Evolutionary conservation across 37 sponge, comb jelly and placozoan genomes (phyloP).

Genomic region (Ephydatia muelleri): DNA sequence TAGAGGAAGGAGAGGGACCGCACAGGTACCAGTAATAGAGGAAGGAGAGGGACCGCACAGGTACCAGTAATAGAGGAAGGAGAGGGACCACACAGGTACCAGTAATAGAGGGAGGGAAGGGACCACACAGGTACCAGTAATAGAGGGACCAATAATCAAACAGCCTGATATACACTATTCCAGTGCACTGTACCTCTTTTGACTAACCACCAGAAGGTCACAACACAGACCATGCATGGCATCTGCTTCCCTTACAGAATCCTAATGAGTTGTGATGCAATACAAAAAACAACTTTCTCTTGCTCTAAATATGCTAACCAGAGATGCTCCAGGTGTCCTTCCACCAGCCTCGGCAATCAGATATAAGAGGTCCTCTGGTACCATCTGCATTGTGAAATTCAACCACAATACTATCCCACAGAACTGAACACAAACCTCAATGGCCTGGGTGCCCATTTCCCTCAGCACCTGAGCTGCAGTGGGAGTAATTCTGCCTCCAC

Average conservation of each 20-base stretch:
- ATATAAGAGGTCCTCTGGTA: constrained; percentile 22
- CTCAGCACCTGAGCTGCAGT: constrained; percentile 16
- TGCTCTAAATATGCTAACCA: not conserved
- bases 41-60: no score
- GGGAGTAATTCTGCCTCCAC: constrained; percentile 14
- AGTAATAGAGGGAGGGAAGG: no score
- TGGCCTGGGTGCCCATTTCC: not conserved
- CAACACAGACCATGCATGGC: not conserved
- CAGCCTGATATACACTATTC: not conserved
- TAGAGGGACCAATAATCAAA: no score
- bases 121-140: no score
- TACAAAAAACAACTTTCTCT: not conserved
- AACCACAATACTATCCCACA: not conserved
- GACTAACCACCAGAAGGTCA: not conserved
- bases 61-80: no score
- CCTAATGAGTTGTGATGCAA: not conserved
- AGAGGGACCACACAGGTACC: no score
- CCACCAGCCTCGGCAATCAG: constrained; percentile 11
- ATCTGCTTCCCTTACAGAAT: not conserved
- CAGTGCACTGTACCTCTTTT: not conserved
- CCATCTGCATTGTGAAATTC: constrained; percentile 13
- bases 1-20: no score
- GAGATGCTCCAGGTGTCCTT: not conserved
- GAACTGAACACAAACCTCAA: constrained; percentile 36
- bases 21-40: no score